phyloP scores from a whole-genome alignment of 2,888 invertebrate species.

The Apantesis nais region DNA sequence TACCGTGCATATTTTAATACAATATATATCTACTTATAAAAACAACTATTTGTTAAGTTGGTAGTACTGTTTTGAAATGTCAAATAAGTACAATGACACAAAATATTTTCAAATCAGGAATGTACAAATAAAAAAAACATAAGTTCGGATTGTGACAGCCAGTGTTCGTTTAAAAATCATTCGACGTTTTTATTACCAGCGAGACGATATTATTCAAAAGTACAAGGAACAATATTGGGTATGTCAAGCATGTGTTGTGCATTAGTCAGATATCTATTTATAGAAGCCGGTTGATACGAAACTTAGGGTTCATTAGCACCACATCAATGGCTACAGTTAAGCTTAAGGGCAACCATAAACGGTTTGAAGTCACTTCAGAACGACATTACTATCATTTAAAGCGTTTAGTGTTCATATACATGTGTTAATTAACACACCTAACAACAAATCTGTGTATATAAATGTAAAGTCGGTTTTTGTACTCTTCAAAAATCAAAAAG shows the following conservation, averaged over 20 bases:
- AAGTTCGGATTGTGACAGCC: neutral
- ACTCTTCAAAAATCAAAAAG: no score
- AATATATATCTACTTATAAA: no score
- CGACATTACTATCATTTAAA: conserved; percentile 6
- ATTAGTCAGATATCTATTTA: conserved; percentile 77
- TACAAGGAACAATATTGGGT: conserved; percentile 52
- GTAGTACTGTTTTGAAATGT: neutral
- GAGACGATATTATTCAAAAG: conserved; percentile 54
- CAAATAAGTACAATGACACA: neutral
- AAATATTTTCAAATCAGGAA: neutral
- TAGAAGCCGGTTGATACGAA: conserved; percentile 66
- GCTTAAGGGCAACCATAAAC: conserved; percentile 43
- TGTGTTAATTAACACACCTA: neutral
- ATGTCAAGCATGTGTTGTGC: conserved; percentile 70
- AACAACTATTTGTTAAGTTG: neutral
- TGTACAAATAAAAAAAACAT: neutral
- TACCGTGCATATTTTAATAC: conserved; percentile 15
- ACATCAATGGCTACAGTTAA: conserved; percentile 51
- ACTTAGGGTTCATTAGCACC: conserved; percentile 71
- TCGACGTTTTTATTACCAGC: neutral
- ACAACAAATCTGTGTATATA: neutral
- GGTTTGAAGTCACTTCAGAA: conserved; percentile 19
- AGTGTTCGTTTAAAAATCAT: conserved; percentile 1
- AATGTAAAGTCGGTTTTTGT: no score
- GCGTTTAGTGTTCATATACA: neutral